Percentiles rank a stretch among this genome's conserved stretches.
These are phyloP conservation scores for Unio pictorum DNA, from an alignment of 2,888 invertebrate genomes.

Conservation along the genomic window DNA sequence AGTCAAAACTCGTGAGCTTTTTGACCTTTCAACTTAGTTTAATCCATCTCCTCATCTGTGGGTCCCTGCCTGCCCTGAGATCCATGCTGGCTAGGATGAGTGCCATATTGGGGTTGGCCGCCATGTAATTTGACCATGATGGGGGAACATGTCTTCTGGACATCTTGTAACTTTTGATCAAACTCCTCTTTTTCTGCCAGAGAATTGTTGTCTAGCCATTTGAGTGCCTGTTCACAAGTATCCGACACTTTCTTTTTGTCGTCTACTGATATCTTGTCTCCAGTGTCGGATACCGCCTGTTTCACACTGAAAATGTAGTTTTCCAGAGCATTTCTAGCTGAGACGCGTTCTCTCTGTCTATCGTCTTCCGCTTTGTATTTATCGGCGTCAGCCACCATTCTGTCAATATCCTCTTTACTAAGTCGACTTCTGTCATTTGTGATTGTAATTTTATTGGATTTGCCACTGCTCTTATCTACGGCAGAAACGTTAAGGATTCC, in stretches of 20 bases:
- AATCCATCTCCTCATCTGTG: conserved; percentile 77
- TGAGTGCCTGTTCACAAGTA: conserved; percentile 77
- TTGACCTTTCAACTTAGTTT: conserved; percentile 26
- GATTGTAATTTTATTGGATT: conserved; percentile 86
- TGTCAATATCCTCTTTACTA: conserved; percentile 88
- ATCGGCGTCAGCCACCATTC: conserved; percentile 73
- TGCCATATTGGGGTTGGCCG: conserved; percentile 11
- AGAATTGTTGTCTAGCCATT: conserved; percentile 86
- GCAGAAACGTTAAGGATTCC: conserved; percentile 78
- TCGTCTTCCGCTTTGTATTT: conserved; percentile 65
- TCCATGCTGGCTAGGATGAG: conserved; percentile 7
- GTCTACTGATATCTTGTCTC: conserved; percentile 74
- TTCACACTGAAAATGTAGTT: conserved; percentile 71
- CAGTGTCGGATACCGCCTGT: conserved; percentile 75
- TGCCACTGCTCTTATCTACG: conserved; percentile 83
- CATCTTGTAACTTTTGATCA: conserved; percentile 83
- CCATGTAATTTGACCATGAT: conserved; percentile 78
- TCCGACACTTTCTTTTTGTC: conserved; percentile 81
- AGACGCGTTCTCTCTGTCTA: conserved; percentile 57
- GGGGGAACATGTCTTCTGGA: conserved; percentile 83
- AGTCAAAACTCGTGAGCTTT: background rate
- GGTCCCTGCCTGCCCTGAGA: conserved; percentile 71
- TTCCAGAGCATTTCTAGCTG: conserved; percentile 61
- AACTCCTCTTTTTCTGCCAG: conserved; percentile 84
- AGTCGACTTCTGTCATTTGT: conserved; percentile 89